These are phyloP conservation scores for Caenorhabditis drosophilae DNA, from an alignment of 2,888 invertebrate genomes.

Conservation along the genomic window DNA sequence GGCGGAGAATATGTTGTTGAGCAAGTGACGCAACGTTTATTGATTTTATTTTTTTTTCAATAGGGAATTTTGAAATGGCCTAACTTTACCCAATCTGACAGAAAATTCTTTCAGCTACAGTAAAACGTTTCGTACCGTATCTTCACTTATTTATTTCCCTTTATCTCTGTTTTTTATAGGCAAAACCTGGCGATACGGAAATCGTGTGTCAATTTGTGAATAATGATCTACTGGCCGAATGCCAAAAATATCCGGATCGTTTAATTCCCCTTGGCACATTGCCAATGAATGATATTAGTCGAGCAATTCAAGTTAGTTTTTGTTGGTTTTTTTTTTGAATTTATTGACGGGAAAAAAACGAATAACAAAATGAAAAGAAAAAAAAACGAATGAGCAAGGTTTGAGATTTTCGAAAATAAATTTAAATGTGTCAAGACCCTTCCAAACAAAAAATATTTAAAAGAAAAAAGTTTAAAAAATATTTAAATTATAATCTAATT, in stretches of 20 bases:
- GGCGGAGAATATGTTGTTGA: neutral
- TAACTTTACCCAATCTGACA: too few relatives aligned
- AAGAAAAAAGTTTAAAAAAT: too few relatives aligned
- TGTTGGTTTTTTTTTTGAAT: conserved; percentile 2
- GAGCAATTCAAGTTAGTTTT: conserved; percentile 70
- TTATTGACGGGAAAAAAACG: neutral
- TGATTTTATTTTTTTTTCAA: neutral
- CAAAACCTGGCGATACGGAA: conserved; percentile 73
- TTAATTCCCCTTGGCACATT: conserved; percentile 74
- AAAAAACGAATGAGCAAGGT: neutral
- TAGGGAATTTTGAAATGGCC: neutral
- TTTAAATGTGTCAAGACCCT: too few relatives aligned
- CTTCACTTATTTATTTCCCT: too few relatives aligned
- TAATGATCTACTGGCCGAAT: conserved; percentile 73
- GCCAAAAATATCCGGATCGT: conserved; percentile 70
- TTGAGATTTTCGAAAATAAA: neutral
- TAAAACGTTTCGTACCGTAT: too few relatives aligned
- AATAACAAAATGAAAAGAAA: neutral
- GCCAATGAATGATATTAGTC: conserved; percentile 73
- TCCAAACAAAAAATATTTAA: too few relatives aligned
- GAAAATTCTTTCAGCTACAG: too few relatives aligned
- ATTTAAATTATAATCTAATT: too few relatives aligned
- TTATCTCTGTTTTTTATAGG: too few relatives aligned
- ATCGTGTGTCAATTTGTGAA: conserved; percentile 73
- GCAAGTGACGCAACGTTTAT: neutral